Percentiles rank a stretch among this genome's conserved stretches.
These are phyloP conservation scores for Nephrotoma flavescens DNA, from an alignment of 2,888 invertebrate genomes.

Conservation along the genomic window DNA sequence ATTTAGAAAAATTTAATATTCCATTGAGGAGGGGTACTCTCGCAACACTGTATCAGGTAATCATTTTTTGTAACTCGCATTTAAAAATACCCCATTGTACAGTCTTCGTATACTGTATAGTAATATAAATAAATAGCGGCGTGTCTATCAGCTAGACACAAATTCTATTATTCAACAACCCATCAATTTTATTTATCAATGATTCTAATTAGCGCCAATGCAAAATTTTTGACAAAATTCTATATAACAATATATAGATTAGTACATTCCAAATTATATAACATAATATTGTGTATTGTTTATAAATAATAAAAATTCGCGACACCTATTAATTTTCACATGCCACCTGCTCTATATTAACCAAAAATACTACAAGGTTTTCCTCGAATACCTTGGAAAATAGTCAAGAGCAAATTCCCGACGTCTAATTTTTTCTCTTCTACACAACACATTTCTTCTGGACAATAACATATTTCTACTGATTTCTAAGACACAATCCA, in stretches of 20 bases:
- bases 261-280: background rate
- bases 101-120: background rate
- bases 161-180: background rate
- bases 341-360: background rate
- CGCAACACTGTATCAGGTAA: too few species aligned
- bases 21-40: too few species aligned
- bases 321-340: background rate
- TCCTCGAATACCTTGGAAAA: background rate
- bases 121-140: background rate
- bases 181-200: background rate
- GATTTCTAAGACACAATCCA: background rate
- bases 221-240: background rate
- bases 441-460: background rate
- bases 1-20: too few species aligned
- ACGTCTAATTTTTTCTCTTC: background rate
- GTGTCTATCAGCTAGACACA: background rate
- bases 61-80: too few species aligned
- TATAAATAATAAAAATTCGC: background rate
- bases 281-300: background rate
- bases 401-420: background rate
- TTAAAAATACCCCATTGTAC: too few species aligned
- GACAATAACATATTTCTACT: background rate
- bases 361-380: background rate
- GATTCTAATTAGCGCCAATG: background rate
- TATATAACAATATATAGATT: background rate